Evolutionary conservation across 2,113 vertebrate species (phyloP), one percentile per base, ranked within the genome.

Genomic region (Hemibagrus wyckioides): DNA sequence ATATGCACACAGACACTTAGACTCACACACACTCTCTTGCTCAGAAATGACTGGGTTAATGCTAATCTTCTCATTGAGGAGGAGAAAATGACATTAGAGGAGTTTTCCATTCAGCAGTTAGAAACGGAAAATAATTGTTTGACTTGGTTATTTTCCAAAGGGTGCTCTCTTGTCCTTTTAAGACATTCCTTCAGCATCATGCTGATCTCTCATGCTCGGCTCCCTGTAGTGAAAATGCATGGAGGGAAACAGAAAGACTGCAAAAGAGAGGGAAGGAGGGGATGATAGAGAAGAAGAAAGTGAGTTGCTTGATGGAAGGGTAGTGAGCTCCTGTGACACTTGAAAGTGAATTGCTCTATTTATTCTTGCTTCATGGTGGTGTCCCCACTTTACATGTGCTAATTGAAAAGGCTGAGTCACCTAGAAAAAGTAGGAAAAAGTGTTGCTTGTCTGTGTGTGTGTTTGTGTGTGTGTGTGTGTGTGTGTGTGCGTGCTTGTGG

Each of bases 331-430:
- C 10, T 84, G 65, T 71, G 65, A 71, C 82, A 84, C 13, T 57
- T 84, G 33, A 79, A 79, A 67, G 6, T 56, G 69, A 84, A 50
- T 59, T 48, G 39, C 54, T 77, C 33, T 63, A 33, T 85, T 85
- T 54, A 54, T 69, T 54, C 39, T 75, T 83, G 39, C 44, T n/a
- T 65, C 39, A 50, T 41, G 65, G 41, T 69, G 63, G 28, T 69
- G 82, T 76, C 56, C 56, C 57, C 21, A 73, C 69, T 83, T 67
- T 71, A 82, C 56, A 86, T 88, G 39, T 85, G 36, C 56, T 85
- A 83, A 65, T 36, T 82, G 4, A 85, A 85, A 85, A 84, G 36
- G 41, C 63, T 83, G 67, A 89, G 79, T 75, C 88, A 86, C 57
- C 44, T 50, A 52, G 25, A 61, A n/a, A 81, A 59, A 61, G 21